These are phyloP conservation scores for Balanococcus diminutus DNA, from an alignment of 2,888 invertebrate species.

Conservation along the genomic window DNA sequence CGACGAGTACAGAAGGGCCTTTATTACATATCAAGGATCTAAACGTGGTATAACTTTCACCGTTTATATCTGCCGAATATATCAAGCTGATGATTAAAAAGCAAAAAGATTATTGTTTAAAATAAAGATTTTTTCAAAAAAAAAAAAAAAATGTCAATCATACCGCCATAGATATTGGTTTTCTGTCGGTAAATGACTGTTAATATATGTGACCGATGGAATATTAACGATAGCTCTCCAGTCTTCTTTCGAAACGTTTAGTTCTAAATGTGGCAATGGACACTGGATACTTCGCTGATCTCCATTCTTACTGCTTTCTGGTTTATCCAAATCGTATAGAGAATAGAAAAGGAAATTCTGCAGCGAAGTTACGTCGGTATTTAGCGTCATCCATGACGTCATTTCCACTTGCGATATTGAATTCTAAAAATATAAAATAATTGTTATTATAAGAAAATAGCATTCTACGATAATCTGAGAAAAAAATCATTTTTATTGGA, in stretches of 20 bases:
- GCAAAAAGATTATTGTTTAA: not conserved
- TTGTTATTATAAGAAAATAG: slow-evolving; percentile 2
- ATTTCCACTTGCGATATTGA: slow-evolving; percentile 33
- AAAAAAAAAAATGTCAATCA: not conserved
- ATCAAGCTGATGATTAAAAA: slow-evolving; percentile 65
- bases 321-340: slow-evolving; percentile 47
- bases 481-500: slow-evolving; percentile 8
- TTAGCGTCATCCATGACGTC: slow-evolving; percentile 49
- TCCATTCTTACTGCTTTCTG: slow-evolving; percentile 45
- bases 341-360: slow-evolving; percentile 48
- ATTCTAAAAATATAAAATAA: slow-evolving; percentile 45
- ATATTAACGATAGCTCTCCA: slow-evolving; percentile 56
- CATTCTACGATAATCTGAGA: not conserved
- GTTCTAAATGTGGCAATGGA: slow-evolving; percentile 38
- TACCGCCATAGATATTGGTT: slow-evolving; percentile 78
- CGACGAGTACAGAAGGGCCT: slow-evolving; percentile 81
- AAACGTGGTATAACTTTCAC: slow-evolving; percentile 82
- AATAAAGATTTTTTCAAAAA: not conserved
- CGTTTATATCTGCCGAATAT: slow-evolving; percentile 85
- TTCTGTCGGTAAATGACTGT: slow-evolving; percentile 70
- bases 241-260: slow-evolving; percentile 36
- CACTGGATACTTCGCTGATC: slow-evolving; percentile 43
- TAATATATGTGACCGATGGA: slow-evolving; percentile 56
- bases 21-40: slow-evolving; percentile 76
- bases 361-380: slow-evolving; percentile 37